Evolutionary conservation across 2,888 invertebrate genomes (phyloP), one percentile per base, ranked within the genome.

Genomic region (Eristalis pertinax): DNA sequence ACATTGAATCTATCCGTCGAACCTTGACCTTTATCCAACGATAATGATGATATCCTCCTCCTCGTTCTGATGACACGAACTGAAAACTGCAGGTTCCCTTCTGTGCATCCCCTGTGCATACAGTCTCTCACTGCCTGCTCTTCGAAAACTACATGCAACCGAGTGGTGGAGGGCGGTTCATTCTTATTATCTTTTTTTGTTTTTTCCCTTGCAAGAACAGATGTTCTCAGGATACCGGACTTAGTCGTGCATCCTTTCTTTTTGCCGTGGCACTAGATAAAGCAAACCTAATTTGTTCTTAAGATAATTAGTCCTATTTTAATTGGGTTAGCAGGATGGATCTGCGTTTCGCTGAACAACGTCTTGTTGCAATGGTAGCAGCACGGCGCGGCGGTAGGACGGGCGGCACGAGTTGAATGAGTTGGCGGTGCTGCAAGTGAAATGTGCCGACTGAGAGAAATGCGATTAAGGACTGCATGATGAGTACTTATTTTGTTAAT

Each of bases 241-340:
- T 15, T n/a, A 50, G 63, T 38, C 19, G 65, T 22, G 38, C 29
- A 32, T n/a, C 74, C 50, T 69, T 69, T 69, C 35, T 43, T 43
- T 32, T 26, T 13, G n/a, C 38, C 26, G 32, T 65, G 60, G 38
- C 50, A 72, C 60, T 67, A 70, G 80, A 80, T 84, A 80, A 81
- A 67, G 56, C 29, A 76, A 72, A 84, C 75, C 70, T 80, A 84
- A 84, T 84, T 84, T 63, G 62, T 80, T 76, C 75, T 80, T 65
- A 62, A 84, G 84, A 84, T 81, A 84, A 80, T 84, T 67, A 75
- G 70, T 72, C 41, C 65, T 65, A 60, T 76, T 80, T 80, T 80
- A 84, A 80, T 84, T 67, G 64, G 69, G 60, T 70, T 80, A 70
- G n/a, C n/a, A 26, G 38, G 67, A 56, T 35, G 22, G 22, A 74